Evolutionary conservation across 2,888 invertebrate genomes (phyloP).

Genomic region (Ophioninae sp.): DNA sequence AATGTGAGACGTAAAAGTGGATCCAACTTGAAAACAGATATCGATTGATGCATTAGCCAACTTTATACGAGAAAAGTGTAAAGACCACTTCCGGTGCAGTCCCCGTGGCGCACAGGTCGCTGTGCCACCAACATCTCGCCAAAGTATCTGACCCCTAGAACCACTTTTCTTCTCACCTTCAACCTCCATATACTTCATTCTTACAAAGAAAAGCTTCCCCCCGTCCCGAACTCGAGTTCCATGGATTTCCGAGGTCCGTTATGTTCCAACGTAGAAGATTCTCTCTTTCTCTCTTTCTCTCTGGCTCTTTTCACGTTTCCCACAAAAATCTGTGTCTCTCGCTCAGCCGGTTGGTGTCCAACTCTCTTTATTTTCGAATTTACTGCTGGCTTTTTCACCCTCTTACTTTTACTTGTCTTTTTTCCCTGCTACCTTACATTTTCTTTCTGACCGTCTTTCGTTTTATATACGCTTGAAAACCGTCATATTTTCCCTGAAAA

Average conservation of each 20-base stretch:
- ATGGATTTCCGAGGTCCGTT: conserved; percentile 41
- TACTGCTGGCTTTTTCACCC: conserved; percentile 13
- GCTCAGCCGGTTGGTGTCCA: conserved; percentile 15
- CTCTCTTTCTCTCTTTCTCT: conserved; percentile 12
- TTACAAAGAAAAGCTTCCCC: conserved; percentile 47
- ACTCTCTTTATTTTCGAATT: conserved; percentile 24
- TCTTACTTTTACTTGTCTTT: conserved; percentile 22
- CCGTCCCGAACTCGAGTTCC: conserved; percentile 28
- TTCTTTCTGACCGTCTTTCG: not conserved
- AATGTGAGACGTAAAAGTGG: not conserved
- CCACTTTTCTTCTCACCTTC: conserved; percentile 57
- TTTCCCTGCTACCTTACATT: not conserved
- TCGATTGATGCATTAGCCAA: not conserved
- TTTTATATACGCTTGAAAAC: not conserved
- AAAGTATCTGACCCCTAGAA: conserved; percentile 63
- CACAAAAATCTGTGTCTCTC: conserved; percentile 16
- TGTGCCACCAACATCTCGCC: conserved; percentile 48
- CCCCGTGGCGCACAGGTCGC: conserved; percentile 20
- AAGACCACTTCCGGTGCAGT: conserved; percentile 12
- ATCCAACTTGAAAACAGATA: not conserved
- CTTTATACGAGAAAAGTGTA: conserved; percentile 23
- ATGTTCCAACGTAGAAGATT: conserved; percentile 45
- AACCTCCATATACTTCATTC: conserved; percentile 58
- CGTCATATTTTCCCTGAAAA: not conserved
- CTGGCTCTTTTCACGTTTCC: conserved; percentile 5